Base-by-base conservation (phyloP, 2,888 invertebrate genomes). In the Hirtodrosophila alboralis region DNA sequence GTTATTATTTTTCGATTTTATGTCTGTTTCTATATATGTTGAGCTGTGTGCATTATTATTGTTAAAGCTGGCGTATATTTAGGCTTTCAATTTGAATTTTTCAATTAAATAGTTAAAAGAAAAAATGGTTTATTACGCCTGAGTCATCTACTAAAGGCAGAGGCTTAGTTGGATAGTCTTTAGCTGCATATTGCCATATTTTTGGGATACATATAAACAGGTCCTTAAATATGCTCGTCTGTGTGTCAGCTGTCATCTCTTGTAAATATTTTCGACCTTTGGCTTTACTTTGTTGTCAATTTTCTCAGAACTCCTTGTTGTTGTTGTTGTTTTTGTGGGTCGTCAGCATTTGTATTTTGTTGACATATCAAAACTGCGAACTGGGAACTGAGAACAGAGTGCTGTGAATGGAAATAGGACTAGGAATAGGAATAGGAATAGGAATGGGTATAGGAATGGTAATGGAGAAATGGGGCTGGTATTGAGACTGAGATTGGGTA, bases 201-300 rank as follows among this genome's bases (percentile, higher is more conserved):
- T 3, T 5, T 18, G 4, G 3, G 31, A 7, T 38, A 56, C 23
- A 38, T 34, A 27, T 18, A 12, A 28, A 38, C 18, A 59, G 49
- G 10, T 27, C 30, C 52, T 54, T 40, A 48, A 63, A 57, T 40
- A 48, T 49, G 58, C 33, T 48, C 40, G 28, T 43, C 53, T 34
- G 37, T 59, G 36, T 53, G 60, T 43, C 72, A 65, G 60, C 72
- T 69, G 68, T 44, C 73, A 54, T 21, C 60, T 59, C 36, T 54
- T 67, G 68, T 67, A 61, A 67, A 73, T 62, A 68, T 74, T 53
- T 40, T 53, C 52, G 63, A 74, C 63, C 63, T 68, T 63, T 68
- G 63, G 47, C 56, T 52, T 63, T 52, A 63, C 44, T 54, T 58
- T 66, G 56, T 67, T 73, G 52, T 56, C 67, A 54, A 60, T 54